phyloP scores from a whole-genome alignment of 1,140 invertebrate genomes.

The Anoplophora glabripennis region DNA sequence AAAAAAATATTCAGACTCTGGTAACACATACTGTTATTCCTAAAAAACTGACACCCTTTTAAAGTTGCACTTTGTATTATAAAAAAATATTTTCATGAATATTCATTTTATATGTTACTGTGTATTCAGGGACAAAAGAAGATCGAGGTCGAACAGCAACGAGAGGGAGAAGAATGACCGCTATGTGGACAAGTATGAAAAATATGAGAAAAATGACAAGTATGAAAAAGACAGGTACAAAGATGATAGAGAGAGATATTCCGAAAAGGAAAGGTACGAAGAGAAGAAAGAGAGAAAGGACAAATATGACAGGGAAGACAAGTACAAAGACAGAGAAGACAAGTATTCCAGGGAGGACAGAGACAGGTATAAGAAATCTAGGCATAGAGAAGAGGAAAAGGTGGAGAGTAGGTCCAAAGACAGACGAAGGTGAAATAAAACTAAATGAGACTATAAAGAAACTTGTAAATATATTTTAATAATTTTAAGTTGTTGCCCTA shows the following conservation, averaged over 20 bases:
- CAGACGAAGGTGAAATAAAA: conserved; percentile 40
- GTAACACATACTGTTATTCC: no score
- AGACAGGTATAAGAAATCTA: conserved; percentile 40
- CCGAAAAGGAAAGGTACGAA: conserved; percentile 36
- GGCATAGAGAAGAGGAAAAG: conserved; percentile 43
- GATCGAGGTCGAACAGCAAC: conserved; percentile 38
- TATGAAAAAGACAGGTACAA: conserved; percentile 34
- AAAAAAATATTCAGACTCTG: no score
- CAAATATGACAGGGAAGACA: conserved; percentile 30
- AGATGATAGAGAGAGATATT: conserved; percentile 38
- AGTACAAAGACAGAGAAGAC: conserved; percentile 33
- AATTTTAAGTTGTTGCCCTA: no score
- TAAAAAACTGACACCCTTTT: no score
- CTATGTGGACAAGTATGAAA: conserved; percentile 45
- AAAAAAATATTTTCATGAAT: not conserved
- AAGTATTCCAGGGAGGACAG: conserved; percentile 34
- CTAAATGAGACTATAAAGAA: no score
- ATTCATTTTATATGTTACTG: not conserved
- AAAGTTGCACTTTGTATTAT: no score
- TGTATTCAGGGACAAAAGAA: conserved; percentile 33
- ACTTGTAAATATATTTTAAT: no score
- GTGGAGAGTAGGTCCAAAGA: conserved; percentile 50
- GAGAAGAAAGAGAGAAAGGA: conserved; percentile 36
- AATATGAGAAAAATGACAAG: conserved; percentile 38
- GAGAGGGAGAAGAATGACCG: conserved; percentile 42